phyloP scores from a whole-genome alignment of 2,113 vertebrate species.

The Bos javanicus region DNA sequence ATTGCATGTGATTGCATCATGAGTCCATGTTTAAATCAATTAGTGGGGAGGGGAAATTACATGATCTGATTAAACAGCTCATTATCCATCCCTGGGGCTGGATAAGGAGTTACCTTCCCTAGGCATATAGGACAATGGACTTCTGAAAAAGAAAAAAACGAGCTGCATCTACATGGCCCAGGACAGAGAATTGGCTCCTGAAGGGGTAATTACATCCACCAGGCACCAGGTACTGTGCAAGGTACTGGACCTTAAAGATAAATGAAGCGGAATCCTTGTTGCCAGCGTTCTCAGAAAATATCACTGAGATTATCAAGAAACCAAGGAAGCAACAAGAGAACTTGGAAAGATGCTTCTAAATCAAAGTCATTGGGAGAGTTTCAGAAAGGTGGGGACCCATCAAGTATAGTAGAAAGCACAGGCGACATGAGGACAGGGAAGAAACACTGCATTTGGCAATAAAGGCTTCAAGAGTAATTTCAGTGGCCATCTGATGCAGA shows the following conservation, averaged over 20 bases:
- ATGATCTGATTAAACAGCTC: neutral
- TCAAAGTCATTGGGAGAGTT: neutral
- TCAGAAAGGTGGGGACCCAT: neutral
- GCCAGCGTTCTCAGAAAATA: neutral
- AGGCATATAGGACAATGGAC: neutral
- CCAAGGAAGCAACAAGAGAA: neutral
- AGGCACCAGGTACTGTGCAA: neutral
- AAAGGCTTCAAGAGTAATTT: neutral
- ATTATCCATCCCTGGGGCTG: neutral
- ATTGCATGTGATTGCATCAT: neutral
- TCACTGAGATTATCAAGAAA: neutral
- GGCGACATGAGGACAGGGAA: neutral
- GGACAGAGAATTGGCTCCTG: neutral
- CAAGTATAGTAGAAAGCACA: neutral
- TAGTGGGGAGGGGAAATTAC: neutral
- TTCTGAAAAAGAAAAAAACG: neutral
- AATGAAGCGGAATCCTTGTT: neutral
- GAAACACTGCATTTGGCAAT: neutral
- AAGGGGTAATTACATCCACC: neutral
- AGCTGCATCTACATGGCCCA: neutral
- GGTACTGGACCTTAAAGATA: neutral
- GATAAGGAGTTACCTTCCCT: neutral
- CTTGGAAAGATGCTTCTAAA: neutral
- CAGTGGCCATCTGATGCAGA: neutral
- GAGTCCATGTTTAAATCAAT: neutral